Conservation (phyloP, 2,113 vertebrate species). For the Anolis carolinensis region DNA sequence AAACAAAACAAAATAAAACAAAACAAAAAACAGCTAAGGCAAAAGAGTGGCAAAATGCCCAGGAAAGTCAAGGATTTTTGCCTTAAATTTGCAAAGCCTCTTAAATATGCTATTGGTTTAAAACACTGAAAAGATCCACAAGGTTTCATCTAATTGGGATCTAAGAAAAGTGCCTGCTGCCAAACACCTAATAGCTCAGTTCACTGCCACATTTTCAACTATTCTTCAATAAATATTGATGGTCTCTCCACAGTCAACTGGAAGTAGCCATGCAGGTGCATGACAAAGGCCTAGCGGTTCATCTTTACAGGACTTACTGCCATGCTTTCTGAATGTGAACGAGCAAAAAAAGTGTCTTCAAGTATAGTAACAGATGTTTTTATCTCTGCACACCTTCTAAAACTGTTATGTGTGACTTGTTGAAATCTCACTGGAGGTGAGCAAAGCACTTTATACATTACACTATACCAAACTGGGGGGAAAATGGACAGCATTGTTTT, state of each 20-base stretch:
- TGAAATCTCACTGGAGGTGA: background rate
- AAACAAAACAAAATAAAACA: background rate
- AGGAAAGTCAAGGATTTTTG: background rate
- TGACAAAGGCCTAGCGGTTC: background rate
- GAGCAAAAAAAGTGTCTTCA: background rate
- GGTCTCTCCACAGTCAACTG: background rate
- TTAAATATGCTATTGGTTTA: background rate
- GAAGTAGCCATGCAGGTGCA: background rate
- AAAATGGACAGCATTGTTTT: background rate
- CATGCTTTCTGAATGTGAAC: background rate
- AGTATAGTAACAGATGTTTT: background rate
- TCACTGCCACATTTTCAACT: background rate
- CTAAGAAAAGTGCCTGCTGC: background rate
- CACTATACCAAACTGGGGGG: too few species aligned
- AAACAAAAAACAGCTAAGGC: background rate
- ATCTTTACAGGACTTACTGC: background rate
- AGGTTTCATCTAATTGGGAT: background rate
- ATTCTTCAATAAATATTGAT: background rate
- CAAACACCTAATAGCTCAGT: background rate
- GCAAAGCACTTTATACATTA: background rate
- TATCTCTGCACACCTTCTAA: background rate
- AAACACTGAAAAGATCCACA: background rate
- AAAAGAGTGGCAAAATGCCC: background rate
- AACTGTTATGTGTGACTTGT: background rate
- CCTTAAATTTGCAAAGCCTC: background rate